These are phyloP conservation scores for Euschistus heros DNA, from an alignment of 1,140 invertebrate species.

Conservation along the genomic window DNA sequence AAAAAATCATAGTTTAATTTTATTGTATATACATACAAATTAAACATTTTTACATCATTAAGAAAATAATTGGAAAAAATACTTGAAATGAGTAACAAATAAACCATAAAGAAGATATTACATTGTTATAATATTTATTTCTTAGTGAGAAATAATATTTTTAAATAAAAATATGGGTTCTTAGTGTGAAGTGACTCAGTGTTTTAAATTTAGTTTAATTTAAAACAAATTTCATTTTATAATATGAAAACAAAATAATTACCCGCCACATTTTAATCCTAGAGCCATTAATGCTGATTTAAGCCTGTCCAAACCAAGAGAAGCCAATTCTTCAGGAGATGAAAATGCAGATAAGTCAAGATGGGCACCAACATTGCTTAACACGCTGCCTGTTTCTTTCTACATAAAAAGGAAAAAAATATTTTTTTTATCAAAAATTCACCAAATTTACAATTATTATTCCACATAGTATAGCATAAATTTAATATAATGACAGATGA, in stretches of 20 bases:
- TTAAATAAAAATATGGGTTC: too few relatives aligned
- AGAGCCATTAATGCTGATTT: conserved; percentile 95
- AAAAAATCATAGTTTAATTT: too few relatives aligned
- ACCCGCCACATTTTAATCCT: conserved; percentile 97
- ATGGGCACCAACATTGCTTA: conserved; percentile 87
- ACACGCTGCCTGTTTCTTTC: conserved; percentile 24
- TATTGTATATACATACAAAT: too few relatives aligned
- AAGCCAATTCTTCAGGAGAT: conserved; percentile 94
- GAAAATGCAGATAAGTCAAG: conserved; percentile 94
- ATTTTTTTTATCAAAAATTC: background rate
- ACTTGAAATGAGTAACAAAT: too few relatives aligned
- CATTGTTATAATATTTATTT: too few relatives aligned
- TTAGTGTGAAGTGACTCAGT: background rate
- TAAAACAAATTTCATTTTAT: conserved; percentile 6
- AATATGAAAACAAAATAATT: conserved; percentile 30
- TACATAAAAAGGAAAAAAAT: background rate
- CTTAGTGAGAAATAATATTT: too few relatives aligned
- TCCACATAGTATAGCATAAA: too few relatives aligned
- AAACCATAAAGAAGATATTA: too few relatives aligned
- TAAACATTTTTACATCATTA: too few relatives aligned
- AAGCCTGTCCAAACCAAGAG: conserved; percentile 88
- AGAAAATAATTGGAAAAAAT: too few relatives aligned
- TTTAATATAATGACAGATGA: too few relatives aligned
- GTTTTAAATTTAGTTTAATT: background rate
- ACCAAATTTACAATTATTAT: background rate